Conservation (phyloP, 2,888 invertebrate genomes). For the Agrilus cyanescens region DNA sequence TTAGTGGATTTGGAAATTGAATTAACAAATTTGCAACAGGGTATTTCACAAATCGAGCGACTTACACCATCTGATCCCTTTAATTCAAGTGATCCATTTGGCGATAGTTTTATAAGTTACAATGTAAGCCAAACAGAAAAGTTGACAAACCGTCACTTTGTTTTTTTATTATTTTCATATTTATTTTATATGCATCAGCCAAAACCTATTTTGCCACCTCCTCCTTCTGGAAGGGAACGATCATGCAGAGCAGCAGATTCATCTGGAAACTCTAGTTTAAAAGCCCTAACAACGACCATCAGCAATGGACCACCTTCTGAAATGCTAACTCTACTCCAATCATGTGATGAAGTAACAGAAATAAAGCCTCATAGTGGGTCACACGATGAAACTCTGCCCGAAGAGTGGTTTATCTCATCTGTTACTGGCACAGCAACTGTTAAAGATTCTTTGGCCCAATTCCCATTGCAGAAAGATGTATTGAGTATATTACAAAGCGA, state of each 20-base stretch:
- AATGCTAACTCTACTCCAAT: slow-evolving; percentile 16
- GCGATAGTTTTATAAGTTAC: slow-evolving; percentile 58
- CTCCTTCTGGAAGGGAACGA: slow-evolving; percentile 26
- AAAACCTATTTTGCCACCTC: slow-evolving; percentile 28
- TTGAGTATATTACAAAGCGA: slow-evolving; percentile 31
- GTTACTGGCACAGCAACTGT: slow-evolving; percentile 24
- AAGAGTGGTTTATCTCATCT: slow-evolving; percentile 33
- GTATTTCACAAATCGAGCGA: slow-evolving; percentile 79
- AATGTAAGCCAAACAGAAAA: slow-evolving; percentile 24
- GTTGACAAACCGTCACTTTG: not conserved
- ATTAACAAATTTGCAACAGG: slow-evolving; percentile 72
- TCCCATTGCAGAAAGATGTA: slow-evolving; percentile 19
- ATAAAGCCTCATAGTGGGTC: slow-evolving; percentile 25
- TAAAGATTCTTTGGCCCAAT: slow-evolving; percentile 24
- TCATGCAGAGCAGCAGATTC: slow-evolving; percentile 26
- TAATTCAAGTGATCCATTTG: slow-evolving; percentile 58
- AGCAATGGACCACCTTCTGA: slow-evolving; percentile 17
- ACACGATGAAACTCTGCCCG: slow-evolving; percentile 28
- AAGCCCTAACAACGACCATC: slow-evolving; percentile 29
- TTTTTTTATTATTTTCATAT: not conserved
- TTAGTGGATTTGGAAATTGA: slow-evolving; percentile 80
- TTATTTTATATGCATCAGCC: slow-evolving; percentile 11
- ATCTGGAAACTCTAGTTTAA: slow-evolving; percentile 32
- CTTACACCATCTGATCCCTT: slow-evolving; percentile 61
- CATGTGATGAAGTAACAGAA: slow-evolving; percentile 24